Evolutionary conservation across 1,140 invertebrate genomes (phyloP).

Genomic region (Neodiprion pinetum): DNA sequence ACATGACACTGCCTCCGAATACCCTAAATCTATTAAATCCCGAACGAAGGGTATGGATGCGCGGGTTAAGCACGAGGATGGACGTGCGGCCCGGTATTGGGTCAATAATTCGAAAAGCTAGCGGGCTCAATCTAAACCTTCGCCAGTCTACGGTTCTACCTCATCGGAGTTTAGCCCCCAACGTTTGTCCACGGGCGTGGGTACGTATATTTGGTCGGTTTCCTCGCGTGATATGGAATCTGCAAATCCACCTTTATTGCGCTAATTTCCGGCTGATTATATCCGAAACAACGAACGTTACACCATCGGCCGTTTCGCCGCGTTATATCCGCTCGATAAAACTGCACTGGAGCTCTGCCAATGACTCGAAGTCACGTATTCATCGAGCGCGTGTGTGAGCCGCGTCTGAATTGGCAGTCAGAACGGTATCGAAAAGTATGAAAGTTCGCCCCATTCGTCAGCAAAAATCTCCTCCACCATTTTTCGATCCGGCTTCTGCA

Average conservation of each 20-base stretch:
- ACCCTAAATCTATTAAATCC: neutral
- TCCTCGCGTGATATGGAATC: neutral
- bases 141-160: neutral
- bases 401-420: neutral
- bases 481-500: no score
- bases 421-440: neutral
- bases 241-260: constrained; percentile 13
- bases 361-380: neutral
- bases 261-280: constrained; percentile 14
- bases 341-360: neutral
- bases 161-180: neutral
- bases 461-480: no score
- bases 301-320: neutral
- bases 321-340: neutral
- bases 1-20: neutral
- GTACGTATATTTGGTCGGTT: neutral
- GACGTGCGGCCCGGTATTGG: neutral
- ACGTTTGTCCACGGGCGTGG: neutral
- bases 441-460: no score
- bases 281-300: constrained; percentile 12
- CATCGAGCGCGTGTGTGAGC: neutral
- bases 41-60: neutral
- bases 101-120: neutral
- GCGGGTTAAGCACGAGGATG: neutral
- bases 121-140: neutral